These are phyloP conservation scores for Drosophila robusta DNA, from an alignment of 2,888 invertebrate genomes.

Conservation along the genomic window DNA sequence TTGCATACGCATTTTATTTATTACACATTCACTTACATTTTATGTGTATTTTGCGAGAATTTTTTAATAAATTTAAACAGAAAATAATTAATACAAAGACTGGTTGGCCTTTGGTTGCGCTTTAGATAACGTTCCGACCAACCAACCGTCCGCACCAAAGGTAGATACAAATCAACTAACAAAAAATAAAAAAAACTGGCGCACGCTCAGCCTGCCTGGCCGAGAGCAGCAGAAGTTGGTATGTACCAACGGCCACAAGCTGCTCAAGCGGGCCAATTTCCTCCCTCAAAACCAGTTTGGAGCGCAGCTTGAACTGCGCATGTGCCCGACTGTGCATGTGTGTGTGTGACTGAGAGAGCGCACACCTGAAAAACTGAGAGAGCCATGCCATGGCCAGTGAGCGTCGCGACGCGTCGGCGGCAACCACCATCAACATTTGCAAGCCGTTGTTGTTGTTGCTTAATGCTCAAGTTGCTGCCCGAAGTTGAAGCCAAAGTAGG, in stretches of 20 bases:
- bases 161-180: slow-evolving; percentile 80
- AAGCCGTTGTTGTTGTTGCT: slow-evolving; percentile 31
- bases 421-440: slow-evolving; percentile 36
- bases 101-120: slow-evolving; percentile 66
- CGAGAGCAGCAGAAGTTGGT: slow-evolving; percentile 61
- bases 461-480: slow-evolving; percentile 19
- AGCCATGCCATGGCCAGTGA: slow-evolving; percentile 44
- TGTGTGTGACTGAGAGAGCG: slow-evolving; percentile 15
- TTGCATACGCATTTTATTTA: slow-evolving; percentile 21
- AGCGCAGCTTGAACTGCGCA: slow-evolving; percentile 76
- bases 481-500: slow-evolving; percentile 11
- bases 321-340: slow-evolving; percentile 44
- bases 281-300: slow-evolving; percentile 81
- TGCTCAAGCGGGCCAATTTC: slow-evolving; percentile 65
- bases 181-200: slow-evolving; percentile 63
- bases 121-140: slow-evolving; percentile 71
- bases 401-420: slow-evolving; percentile 15
- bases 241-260: slow-evolving; percentile 57
- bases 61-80: slow-evolving; percentile 46
- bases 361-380: slow-evolving; percentile 29
- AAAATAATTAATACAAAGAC: slow-evolving; percentile 59
- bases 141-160: slow-evolving; percentile 81
- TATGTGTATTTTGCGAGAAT: slow-evolving; percentile 38
- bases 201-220: slow-evolving; percentile 64
- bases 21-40: slow-evolving; percentile 60